Evolutionary conservation across 2,113 vertebrate species (phyloP), one percentile per base, ranked within the genome.

Genomic region (Perca schrenkii): DNA sequence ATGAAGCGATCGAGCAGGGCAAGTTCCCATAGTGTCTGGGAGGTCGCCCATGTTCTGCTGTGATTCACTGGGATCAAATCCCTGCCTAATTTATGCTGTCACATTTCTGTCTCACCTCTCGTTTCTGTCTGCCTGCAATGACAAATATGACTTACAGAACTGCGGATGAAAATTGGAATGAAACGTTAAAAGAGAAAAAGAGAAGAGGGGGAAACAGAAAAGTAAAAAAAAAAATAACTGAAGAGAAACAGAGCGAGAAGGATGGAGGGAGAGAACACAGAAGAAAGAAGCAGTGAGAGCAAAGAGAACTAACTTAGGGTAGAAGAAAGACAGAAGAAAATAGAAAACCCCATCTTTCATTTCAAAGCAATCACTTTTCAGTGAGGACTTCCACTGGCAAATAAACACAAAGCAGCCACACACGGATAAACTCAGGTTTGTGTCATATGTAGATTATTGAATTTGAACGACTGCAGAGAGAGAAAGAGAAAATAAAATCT

Each of bases 1-100:
- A 91, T 92, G 89, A 92, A 80, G 74, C 64, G 86, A 91, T 80
- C 77, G 76, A 69, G 69, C 71, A 28, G 74, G 43, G 16, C 56
- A 83, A 1, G 15, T 67, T 79, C 82, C 63, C 57, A 49, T 28
- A 43, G 57, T 46, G 74, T 86, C 72, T 68, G 76, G 80, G 75
- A 82, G 82, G 83, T 81, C 52, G 3, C 60, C 64, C 61, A 63
- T 74, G 58, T 63, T 76, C 72, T 61, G 63, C 79, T 79, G 74
- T 63, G 65, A 74, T 52, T 85, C 76, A 62, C 34, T 54, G 73
- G 80, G 80, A 86, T 86, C 70, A 68, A 74, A 84, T 83, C 73
- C 66, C 68, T 73, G 68, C 10, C 43, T 78, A 67, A 90, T 88
- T 81, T 83, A 84, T 69, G 75, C 22, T 67, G 76, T 58, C 73